Evolutionary conservation across 2,888 invertebrate genomes (phyloP).

Genomic region (Phasia obesa): DNA sequence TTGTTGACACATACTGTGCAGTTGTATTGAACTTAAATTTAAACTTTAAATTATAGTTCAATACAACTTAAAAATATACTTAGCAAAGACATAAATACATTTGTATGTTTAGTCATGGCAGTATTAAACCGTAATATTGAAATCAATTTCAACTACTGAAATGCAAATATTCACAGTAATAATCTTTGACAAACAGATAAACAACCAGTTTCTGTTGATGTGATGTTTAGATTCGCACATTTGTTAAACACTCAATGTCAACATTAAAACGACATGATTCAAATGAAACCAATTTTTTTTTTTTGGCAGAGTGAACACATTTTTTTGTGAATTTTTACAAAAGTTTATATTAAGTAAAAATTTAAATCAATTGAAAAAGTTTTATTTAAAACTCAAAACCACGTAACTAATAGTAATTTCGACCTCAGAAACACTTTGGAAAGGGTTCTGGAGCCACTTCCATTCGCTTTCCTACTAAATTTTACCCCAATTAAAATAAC

Average conservation of each 20-base stretch:
- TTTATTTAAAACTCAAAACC: too few relatives aligned
- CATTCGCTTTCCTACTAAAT: too few relatives aligned
- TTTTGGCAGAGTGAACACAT: slow-evolving; percentile 13
- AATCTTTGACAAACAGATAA: slow-evolving; percentile 22
- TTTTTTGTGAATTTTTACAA: too few relatives aligned
- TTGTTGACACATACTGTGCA: slow-evolving; percentile 14
- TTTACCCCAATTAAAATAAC: too few relatives aligned
- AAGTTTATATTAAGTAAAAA: too few relatives aligned
- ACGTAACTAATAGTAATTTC: too few relatives aligned
- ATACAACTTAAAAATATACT: slow-evolving; percentile 19
- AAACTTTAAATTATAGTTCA: slow-evolving; percentile 1
- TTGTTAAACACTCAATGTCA: slow-evolving; percentile 57
- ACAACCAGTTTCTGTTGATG: background rate
- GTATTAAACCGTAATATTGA: slow-evolving; percentile 9
- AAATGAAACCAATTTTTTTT: background rate
- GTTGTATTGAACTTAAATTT: background rate
- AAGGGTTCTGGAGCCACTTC: too few relatives aligned
- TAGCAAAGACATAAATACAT: background rate
- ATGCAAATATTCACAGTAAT: background rate
- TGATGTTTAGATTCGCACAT: slow-evolving; percentile 19
- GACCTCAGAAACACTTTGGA: too few relatives aligned
- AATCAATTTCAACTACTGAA: slow-evolving; percentile 35
- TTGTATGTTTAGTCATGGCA: background rate
- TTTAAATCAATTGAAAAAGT: too few relatives aligned
- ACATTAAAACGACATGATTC: slow-evolving; percentile 11